Evolutionary conservation across 1,140 invertebrate species (phyloP).

Genomic region (Lepidurus arcticus): DNA sequence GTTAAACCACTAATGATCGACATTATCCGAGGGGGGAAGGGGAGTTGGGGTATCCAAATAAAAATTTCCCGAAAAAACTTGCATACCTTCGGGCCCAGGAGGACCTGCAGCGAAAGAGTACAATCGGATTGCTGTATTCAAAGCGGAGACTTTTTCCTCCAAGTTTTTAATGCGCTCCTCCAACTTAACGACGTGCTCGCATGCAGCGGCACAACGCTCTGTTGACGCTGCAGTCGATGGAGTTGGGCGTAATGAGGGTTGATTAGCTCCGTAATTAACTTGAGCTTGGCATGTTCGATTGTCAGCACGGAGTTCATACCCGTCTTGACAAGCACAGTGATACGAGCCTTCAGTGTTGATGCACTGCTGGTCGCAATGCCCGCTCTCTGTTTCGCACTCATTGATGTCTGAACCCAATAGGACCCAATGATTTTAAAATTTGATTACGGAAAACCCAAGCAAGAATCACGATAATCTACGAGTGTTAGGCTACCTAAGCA

Average conservation of each 20-base stretch:
- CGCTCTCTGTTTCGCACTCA: constrained; percentile 58
- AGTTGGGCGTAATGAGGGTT: background rate
- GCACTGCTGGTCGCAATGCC: constrained; percentile 56
- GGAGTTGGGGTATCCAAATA: no score
- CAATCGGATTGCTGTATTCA: constrained; percentile 54
- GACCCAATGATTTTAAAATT: constrained; percentile 16
- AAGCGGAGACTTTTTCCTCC: constrained; percentile 50
- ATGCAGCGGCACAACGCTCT: constrained; percentile 51
- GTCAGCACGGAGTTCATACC: constrained; percentile 51
- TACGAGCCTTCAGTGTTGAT: constrained; percentile 54
- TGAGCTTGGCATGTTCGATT: constrained; percentile 53
- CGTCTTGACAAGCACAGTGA: constrained; percentile 52
- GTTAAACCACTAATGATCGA: background rate
- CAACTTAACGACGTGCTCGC: constrained; percentile 53
- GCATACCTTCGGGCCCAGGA: constrained; percentile 45
- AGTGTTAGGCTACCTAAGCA: constrained; percentile 49
- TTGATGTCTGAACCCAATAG: constrained; percentile 54
- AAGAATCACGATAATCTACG: background rate
- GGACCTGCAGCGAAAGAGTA: constrained; percentile 52
- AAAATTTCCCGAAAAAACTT: background rate
- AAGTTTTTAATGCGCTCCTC: constrained; percentile 53
- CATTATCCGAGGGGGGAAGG: background rate
- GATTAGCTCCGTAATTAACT: constrained; percentile 4
- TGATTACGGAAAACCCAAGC: background rate
- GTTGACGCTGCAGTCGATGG: constrained; percentile 44